Evolutionary conservation across 2,797 vertebrate species (phyloP).

Genomic region (Poecile montanus): DNA sequence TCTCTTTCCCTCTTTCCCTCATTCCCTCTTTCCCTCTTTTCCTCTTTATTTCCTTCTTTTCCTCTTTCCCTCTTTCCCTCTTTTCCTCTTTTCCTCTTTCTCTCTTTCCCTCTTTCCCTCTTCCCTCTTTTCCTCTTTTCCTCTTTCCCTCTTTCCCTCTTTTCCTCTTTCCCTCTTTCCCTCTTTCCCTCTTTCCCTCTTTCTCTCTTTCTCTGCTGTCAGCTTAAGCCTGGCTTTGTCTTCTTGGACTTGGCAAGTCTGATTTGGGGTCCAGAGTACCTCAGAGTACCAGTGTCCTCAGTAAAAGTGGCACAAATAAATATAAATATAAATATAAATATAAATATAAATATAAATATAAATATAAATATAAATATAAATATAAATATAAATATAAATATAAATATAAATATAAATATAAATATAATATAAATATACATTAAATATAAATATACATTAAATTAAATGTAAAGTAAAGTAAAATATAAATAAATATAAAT

Average conservation of each 20-base stretch:
- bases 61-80: background rate
- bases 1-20: too few relatives aligned
- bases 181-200: too few relatives aligned
- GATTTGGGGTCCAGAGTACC: background rate
- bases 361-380: too few relatives aligned
- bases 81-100: background rate
- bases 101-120: background rate
- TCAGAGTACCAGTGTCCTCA: fast-evolving
- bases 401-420: too few relatives aligned
- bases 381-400: background rate
- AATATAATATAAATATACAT: background rate
- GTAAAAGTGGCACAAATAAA: background rate
- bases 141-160: fast-evolving
- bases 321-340: too few relatives aligned
- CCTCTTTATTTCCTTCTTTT: background rate
- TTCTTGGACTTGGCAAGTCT: background rate
- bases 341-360: background rate
- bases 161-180: fast-evolving
- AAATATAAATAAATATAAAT: too few relatives aligned
- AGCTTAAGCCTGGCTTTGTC: background rate
- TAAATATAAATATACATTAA: background rate
- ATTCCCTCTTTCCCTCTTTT: background rate
- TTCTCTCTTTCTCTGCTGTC: background rate
- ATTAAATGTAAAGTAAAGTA: too few relatives aligned
- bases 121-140: background rate